Evolutionary conservation across 2,888 invertebrate species (phyloP), one percentile per base, ranked within the genome.

Genomic region (Ephialtes manifestator): DNA sequence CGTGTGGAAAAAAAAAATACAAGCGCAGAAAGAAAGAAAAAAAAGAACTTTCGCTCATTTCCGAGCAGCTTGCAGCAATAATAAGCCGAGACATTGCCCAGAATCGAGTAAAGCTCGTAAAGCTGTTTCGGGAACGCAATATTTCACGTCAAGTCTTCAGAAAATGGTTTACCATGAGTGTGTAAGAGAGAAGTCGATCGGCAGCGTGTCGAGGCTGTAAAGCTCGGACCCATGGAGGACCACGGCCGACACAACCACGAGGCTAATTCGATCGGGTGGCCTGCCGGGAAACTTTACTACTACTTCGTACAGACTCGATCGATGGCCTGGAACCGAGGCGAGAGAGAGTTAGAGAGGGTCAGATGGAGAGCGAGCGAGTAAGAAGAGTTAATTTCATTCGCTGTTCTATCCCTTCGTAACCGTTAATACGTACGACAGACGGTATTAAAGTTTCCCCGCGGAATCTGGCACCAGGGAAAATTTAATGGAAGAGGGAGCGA

Each of bases 231-330:
- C 35, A 58, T 43, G 43, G 43, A 58, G 58, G 55, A 15, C 60
- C 60, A 70, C 28, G 51, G 46, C 31, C 75, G 70, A n/a, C 60
- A 74, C 51, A 51, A 81, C 81, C 78, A 46, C 79, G 58, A 77
- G 77, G 72, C 71, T 78, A 84, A 82, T 83, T 83, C 82, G 86
- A 83, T 83, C 83, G 82, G 79, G 78, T 71, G 58, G 51, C 15
- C 78, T 28, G 77, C 67, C 68, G 55, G 46, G 28, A 77, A 86
- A 86, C 82, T 87, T 87, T 85, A 85, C 85, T 85, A 86, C 85
- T 87, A 82, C 86, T 84, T 75, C 79, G 79, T 80, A 55, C n/a
- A 80, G 68, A 63, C 71, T 75, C 79, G 85, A 77, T 76, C 58
- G 51, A 76, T 39, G 67, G 48, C 75, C 75, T 39, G 75, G 75